These are phyloP conservation scores for Tryphoninae sp. DNA, from an alignment of 2,888 invertebrate genomes.

Conservation along the genomic window DNA sequence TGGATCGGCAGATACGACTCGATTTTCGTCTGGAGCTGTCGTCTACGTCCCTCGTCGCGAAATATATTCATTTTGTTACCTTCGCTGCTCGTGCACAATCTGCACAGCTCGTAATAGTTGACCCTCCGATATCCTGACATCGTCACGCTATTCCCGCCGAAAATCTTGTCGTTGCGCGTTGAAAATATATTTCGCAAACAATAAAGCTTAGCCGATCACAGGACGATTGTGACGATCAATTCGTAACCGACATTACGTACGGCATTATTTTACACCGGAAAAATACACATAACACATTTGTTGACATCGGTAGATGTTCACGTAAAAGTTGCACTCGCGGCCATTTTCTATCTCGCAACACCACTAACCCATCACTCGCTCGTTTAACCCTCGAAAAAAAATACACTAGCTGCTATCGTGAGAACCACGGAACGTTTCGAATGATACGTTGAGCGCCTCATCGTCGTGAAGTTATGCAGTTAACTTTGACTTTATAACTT, in stretches of 20 bases:
- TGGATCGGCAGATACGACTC: conserved; percentile 85
- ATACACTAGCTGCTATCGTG: conserved; percentile 11
- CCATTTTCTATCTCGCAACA: conserved; percentile 59
- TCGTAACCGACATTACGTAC: conserved; percentile 30
- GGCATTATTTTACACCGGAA: conserved; percentile 34
- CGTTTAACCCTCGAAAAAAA: not conserved
- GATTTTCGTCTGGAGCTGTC: conserved; percentile 86
- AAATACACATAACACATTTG: conserved; percentile 63
- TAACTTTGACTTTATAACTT: not conserved
- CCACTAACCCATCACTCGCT: conserved; percentile 12
- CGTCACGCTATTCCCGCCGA: conserved; percentile 70
- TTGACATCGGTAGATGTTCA: conserved; percentile 65
- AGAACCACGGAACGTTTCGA: conserved; percentile 36
- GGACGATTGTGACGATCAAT: conserved; percentile 24
- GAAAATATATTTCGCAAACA: conserved; percentile 12
- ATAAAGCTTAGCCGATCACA: conserved; percentile 6
- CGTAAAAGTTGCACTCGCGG: conserved; percentile 58
- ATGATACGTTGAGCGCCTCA: not conserved
- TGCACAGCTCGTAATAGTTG: conserved; percentile 88
- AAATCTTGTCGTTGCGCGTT: conserved; percentile 59
- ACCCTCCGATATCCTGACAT: conserved; percentile 88
- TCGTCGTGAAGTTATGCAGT: not conserved
- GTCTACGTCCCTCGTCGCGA: conserved; percentile 85
- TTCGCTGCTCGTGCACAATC: conserved; percentile 86
- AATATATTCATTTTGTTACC: conserved; percentile 87